Percentiles rank a stretch among this genome's conserved stretches.
These are phyloP conservation scores for Meles meles DNA, from an alignment of 2,113 vertebrate species.

Conservation along the genomic window DNA sequence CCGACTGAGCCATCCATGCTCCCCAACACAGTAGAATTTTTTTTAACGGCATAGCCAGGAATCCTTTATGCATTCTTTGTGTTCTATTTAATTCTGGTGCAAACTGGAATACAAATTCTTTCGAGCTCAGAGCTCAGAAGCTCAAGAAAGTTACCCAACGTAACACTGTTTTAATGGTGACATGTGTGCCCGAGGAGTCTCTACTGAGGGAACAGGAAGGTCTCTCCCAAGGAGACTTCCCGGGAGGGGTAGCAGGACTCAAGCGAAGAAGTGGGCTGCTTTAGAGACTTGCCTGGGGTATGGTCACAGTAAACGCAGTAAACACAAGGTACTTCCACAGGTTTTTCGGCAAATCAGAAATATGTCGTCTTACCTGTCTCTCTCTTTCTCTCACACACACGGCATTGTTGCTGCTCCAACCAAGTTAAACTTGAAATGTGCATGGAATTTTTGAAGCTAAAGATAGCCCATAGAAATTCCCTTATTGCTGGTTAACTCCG, in stretches of 20 bases:
- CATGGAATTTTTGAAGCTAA: not conserved
- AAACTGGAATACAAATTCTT: not conserved
- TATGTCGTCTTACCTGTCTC: not conserved
- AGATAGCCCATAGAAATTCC: not conserved
- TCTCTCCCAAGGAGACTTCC: not conserved
- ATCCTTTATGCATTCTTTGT: not conserved
- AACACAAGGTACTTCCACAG: not conserved
- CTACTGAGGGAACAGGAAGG: not conserved
- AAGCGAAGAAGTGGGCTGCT: not conserved
- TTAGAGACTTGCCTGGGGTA: not conserved
- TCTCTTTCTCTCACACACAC: not conserved
- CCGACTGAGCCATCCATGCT: not conserved
- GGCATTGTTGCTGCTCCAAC: not conserved
- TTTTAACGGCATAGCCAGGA: not conserved
- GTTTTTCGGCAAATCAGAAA: not conserved
- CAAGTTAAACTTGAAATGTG: not conserved
- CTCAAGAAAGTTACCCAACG: not conserved
- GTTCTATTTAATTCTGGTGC: not conserved
- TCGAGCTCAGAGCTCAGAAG: not conserved
- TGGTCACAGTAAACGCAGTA: rapidly evolving
- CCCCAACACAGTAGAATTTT: not conserved
- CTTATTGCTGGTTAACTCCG: not conserved
- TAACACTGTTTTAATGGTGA: not conserved
- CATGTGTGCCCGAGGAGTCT: not conserved
- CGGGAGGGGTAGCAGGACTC: not conserved